Conservation (phyloP, 2,113 vertebrate species). For the Blennius ocellaris region DNA sequence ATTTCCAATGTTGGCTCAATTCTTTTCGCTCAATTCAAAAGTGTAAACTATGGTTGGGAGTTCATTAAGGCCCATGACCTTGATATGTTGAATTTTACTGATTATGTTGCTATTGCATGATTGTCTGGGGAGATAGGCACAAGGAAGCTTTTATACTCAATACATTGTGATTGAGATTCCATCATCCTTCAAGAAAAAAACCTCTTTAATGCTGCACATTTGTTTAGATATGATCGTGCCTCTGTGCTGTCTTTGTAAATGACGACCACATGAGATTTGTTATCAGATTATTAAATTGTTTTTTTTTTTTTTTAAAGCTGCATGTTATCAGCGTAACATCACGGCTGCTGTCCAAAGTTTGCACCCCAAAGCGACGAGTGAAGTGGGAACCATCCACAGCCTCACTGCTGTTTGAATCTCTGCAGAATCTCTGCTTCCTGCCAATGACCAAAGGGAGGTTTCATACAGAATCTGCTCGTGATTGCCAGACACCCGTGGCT, state of each 20-base stretch:
- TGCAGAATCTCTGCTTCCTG: conserved; percentile 21
- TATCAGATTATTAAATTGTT: conserved; percentile 30
- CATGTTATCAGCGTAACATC: neutral
- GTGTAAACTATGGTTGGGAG: too few relatives aligned
- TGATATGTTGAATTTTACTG: too few relatives aligned
- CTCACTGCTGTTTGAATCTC: conserved; percentile 1
- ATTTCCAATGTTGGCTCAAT: too few relatives aligned
- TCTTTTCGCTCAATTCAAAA: too few relatives aligned
- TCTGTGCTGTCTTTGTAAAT: conserved; percentile 12
- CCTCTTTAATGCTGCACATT: neutral
- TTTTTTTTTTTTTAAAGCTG: conserved; percentile 7
- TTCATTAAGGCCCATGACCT: too few relatives aligned
- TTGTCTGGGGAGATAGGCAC: too few relatives aligned
- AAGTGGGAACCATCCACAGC: neutral
- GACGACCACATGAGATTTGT: neutral
- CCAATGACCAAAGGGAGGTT: conserved; percentile 5
- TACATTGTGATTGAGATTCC: too few relatives aligned
- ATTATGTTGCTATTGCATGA: too few relatives aligned
- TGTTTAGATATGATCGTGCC: neutral
- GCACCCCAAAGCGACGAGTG: conserved; percentile 15
- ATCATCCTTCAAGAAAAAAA: too few relatives aligned
- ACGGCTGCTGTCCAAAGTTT: conserved; percentile 8
- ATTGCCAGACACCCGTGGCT: neutral
- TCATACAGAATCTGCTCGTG: conserved; percentile 7
- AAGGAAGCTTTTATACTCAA: too few relatives aligned